Base-by-base conservation (phyloP, 2,113 vertebrate species). In the Chunga burmeisteri region DNA sequence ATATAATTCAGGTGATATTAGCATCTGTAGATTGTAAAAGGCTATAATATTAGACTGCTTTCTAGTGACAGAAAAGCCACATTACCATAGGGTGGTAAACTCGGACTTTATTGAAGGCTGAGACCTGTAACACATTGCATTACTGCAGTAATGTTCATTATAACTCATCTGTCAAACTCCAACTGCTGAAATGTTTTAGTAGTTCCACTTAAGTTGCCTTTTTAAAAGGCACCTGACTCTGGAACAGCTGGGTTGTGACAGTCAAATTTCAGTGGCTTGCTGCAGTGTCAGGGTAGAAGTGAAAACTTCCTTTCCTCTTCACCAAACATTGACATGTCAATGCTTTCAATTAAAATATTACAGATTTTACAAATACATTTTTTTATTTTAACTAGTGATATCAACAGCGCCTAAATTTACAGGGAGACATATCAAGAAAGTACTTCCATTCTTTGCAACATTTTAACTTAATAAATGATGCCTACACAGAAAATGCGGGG, bases 81-180 rank as follows among this genome's bases (percentile, higher is more conserved):
- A 0, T 61, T 44, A 26, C 23, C 3, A 1, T 12, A 18, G 22
- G 9, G 20, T 62, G 34, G 11, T 61, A 25, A 73, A 20, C 40
- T 92, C 6, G 0, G 50, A 34, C 10, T 63, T 62, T 19, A 11
- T 13, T 25, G 46, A 75, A 59, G 27, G n/a, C 77, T 6, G 4
- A 77, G 75, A 16, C 27, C 12, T 77, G 16, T 29, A 47, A 18
- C 17, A 9, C 6, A 1, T 4, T 1, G 2, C 5, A 3, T 36
- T 47, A 25, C 61, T 59, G 49, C 32, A 71, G n/a, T 21, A 34
- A 5, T 4, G 22, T 22, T 74, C 4, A 0, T 62, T 74, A 14
- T 61, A 79, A 3, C 19, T 86, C 29, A 5, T 25, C 62, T 16
- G 0, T 55, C 34, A 11, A 55, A 67, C 26, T 61, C 42, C 3